Base-by-base conservation (phyloP, 2,113 vertebrate genomes). In the Phoxinus phoxinus region DNA sequence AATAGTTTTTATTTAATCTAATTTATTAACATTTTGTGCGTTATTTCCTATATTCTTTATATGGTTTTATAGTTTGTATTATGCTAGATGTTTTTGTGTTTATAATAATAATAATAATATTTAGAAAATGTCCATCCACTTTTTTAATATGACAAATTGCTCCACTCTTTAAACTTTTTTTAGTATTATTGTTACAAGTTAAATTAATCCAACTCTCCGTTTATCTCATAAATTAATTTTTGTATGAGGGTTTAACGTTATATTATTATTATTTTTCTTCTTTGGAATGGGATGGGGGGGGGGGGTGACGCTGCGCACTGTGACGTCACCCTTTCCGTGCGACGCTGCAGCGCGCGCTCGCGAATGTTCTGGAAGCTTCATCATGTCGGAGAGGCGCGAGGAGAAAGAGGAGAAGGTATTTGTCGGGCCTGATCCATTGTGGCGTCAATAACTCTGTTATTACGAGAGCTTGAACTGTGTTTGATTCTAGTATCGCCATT, bases 321-420 rank as follows among this genome's bases (percentile, higher is more conserved):
- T 96, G 95, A 95, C 95, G 95, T 96, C 94, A 95, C 93, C 91
- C 89, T 93, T 94, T 94, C 93, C 93, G 92, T 90, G 90, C 91
- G 81, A 86, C 89, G 91, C 90, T 92, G 95, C 93, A 91, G 93
- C 92, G 88, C 81, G 88, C 88, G 82, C 8, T 41, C 15, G 61
- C 61, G 74, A 95, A 95, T 89, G 88, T 95, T 95, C 93, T 94
- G 80, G 80, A 81, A 81, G 5, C 25, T 32, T 51, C 61, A n/a
- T 51, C 61, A n/a, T 51, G 44, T 69, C 87, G 94, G 93, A 94
- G 71, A 88, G 87, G 89, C 83, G 81, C 86, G 80, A 32, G 63
- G 76, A 51, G 86, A 67, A 72, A 74, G 25, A 53, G 10, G 67
- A 10, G 48, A 35, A 72, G 84, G 75, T 63, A 59, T 21, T 35